Evolutionary conservation across 2,797 vertebrate species (phyloP).

Genomic region (Chrosomus eos): DNA sequence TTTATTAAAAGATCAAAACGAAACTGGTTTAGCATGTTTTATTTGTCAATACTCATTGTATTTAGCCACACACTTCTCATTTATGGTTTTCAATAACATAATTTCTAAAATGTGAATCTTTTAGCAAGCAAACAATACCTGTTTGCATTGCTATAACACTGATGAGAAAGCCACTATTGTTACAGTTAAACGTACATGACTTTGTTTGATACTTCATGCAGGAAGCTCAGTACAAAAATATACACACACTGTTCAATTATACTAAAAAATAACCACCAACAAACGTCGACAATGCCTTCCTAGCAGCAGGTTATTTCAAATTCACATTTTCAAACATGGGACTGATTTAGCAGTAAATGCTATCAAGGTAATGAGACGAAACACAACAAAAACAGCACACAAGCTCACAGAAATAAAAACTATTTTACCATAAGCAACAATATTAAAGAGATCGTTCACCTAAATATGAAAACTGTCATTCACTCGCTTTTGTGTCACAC

Average conservation of each 20-base stretch:
- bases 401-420: constrained; percentile 2
- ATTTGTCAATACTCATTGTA: constrained; percentile 38
- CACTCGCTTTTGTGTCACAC: neutral
- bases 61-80: constrained; percentile 41
- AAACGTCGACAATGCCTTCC: constrained; percentile 4
- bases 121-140: constrained; percentile 7
- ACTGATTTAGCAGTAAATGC: constrained; percentile 2
- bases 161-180: constrained; percentile 16
- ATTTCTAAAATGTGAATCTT: constrained; percentile 30
- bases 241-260: constrained; percentile 53
- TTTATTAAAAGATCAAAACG: constrained; percentile 28
- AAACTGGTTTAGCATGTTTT: constrained; percentile 25
- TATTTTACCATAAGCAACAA: neutral
- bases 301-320: constrained; percentile 51
- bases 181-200: constrained; percentile 1
- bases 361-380: neutral
- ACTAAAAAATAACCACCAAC: constrained; percentile 38
- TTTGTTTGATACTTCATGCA: constrained; percentile 53
- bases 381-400: constrained; percentile 30
- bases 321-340: constrained; percentile 31
- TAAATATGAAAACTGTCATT: neutral
- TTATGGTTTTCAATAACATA: neutral
- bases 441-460: neutral
- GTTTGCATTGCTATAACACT: constrained; percentile 28
- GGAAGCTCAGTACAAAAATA: constrained; percentile 54